phyloP scores from a whole-genome alignment of 1,140 invertebrate genomes.

The Onthophagus taurus region DNA sequence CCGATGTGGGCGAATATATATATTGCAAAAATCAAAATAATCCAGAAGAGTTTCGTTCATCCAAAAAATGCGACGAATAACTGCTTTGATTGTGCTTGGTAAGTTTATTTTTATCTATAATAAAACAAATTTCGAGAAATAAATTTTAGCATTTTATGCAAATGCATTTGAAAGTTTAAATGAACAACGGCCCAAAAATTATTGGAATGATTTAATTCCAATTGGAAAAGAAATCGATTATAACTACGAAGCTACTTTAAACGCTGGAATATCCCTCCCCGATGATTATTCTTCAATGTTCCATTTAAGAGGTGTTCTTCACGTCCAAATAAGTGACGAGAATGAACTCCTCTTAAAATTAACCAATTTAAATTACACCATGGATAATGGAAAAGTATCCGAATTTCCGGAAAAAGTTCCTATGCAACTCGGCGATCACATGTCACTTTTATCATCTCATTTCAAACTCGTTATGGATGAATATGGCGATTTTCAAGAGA shows the following conservation, averaged over 20 bases:
- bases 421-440: conserved; percentile 15
- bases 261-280: conserved; percentile 33
- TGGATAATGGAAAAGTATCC: conserved; percentile 32
- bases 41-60: no score
- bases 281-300: conserved; percentile 33
- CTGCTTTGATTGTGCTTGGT: no score
- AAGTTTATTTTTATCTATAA: no score
- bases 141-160: no score
- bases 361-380: conserved; percentile 29
- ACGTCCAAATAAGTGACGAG: conserved; percentile 24
- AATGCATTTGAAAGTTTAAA: conserved; percentile 1
- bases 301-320: conserved; percentile 30
- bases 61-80: no score
- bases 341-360: conserved; percentile 30
- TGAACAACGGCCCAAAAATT: neutral
- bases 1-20: no score
- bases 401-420: neutral
- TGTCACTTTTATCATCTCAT: conserved; percentile 27
- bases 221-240: conserved; percentile 34
- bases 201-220: conserved; percentile 22
- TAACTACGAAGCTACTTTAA: conserved; percentile 34
- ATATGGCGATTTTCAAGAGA: conserved; percentile 22
- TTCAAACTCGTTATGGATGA: conserved; percentile 33
- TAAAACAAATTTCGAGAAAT: no score
- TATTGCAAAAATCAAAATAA: no score